Evolutionary conservation across 2,113 vertebrate species (phyloP), one percentile per base, ranked within the genome.

Genomic region (Nyctereutes procyonoides): DNA sequence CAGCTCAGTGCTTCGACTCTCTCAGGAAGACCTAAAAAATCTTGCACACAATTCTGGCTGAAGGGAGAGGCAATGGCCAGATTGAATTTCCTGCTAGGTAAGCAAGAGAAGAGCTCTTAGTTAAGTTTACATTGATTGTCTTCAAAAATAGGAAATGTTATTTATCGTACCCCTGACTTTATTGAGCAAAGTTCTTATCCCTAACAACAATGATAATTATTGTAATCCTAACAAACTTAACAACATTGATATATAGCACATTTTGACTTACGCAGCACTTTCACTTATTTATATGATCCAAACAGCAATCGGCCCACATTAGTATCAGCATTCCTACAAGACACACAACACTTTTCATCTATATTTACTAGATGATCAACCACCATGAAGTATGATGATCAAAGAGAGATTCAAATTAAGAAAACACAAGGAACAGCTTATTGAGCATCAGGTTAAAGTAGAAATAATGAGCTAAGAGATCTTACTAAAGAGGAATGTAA

Each of bases 341-440:
- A 96, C 13, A 19, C 16, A 10, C 30, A 65, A 71, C 65, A 56
- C 2, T 91, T 85, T 15, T 82, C 28, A 51, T 73, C 17, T 43
- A 5, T 84, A 62, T 93, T 93, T 90, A 83, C 38, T 62, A 88
- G 62, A 74, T 74, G 20, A 88, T 30, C 5, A 17, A 65, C 58
- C 63, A 35, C 60, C 65, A 62, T 24, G 24, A 63, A 82, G 35
- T 24, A 74, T 8, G 28, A 38, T 43, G 6, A 88, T 76, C 53
- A 92, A 88, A 93, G 53, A 81, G 22, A 96, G 95, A 89, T 71
- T 69, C 55, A 90, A 79, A 97, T 74, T 67, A 95, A 96, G 26
- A 22, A 95, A 97, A 86, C 71, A 32, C 0, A 28, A 53, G 28
- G 93, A 95, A 81, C 5, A 73, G 10, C 20, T 82, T 82, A 90